Evolutionary conservation across 92 coral and sea anemone species (phyloP).

Genomic region (Parazoanthus swiftii): DNA sequence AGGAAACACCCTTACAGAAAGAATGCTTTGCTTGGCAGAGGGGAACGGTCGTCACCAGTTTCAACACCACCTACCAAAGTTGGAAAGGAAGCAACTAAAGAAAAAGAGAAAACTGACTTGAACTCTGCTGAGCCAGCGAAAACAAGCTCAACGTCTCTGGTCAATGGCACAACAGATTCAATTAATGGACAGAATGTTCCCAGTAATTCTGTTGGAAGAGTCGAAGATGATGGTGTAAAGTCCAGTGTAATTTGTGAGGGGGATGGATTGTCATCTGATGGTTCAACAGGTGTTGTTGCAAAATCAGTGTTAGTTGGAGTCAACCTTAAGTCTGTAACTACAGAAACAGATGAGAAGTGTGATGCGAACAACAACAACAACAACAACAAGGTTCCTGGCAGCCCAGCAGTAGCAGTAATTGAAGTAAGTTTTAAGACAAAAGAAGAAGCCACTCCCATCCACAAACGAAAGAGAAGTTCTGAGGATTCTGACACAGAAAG

Average conservation of each 20-base stretch:
- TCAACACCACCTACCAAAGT: neutral
- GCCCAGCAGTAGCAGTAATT: neutral
- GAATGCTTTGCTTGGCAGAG: neutral
- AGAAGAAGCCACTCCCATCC: neutral
- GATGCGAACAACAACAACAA: slow-evolving; percentile 18
- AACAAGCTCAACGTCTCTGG: neutral
- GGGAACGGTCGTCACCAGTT: neutral
- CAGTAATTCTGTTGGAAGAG: neutral
- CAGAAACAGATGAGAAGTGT: neutral
- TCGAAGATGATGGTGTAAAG: neutral
- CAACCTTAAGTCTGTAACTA: neutral
- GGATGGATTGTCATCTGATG: neutral
- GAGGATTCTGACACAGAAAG: neutral
- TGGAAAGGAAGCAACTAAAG: neutral
- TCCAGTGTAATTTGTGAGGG: neutral
- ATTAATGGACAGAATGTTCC: neutral
- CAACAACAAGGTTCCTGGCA: neutral
- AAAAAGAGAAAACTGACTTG: neutral
- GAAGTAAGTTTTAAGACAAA: neutral
- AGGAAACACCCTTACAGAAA: slow-evolving; percentile 26
- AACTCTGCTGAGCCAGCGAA: neutral
- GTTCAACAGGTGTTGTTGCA: neutral
- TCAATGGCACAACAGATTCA: neutral
- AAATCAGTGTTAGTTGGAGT: neutral
- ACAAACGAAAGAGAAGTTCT: slow-evolving; percentile 18